These are phyloP conservation scores for Polyergus mexicanus DNA, from an alignment of 1,140 invertebrate species.

Conservation along the genomic window DNA sequence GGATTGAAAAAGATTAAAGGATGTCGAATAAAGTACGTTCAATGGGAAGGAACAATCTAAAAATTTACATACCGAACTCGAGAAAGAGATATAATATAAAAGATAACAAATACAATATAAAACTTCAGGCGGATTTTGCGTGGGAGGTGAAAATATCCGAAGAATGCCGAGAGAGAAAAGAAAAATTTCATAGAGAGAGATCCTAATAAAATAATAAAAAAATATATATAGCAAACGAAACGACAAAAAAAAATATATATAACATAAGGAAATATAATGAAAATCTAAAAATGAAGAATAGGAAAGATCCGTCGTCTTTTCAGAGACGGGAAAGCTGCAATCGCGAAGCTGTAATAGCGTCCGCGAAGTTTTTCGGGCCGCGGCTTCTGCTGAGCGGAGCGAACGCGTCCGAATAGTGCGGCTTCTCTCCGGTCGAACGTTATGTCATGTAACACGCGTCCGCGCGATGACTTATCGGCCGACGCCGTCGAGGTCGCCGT, in stretches of 20 bases:
- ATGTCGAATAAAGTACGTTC: no score
- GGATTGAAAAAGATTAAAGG: conserved; percentile 47
- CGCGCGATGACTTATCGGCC: conserved; percentile 75
- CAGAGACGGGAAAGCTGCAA: background rate
- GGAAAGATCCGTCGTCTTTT: background rate
- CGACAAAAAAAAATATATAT: no score
- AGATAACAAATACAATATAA: background rate
- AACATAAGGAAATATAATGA: background rate
- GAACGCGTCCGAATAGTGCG: conserved; percentile 60
- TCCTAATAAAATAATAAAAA: no score
- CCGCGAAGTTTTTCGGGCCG: background rate
- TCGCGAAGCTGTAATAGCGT: background rate
- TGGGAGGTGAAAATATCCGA: background rate
- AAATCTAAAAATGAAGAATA: background rate
- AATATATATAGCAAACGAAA: background rate
- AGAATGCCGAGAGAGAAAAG: no score
- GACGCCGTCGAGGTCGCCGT: conserved; percentile 70
- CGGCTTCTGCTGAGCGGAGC: conserved; percentile 49
- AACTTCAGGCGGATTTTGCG: background rate
- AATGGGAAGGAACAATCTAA: conserved; percentile 20
- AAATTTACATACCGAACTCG: conserved; percentile 28
- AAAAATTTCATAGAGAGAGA: background rate
- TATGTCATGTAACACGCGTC: conserved; percentile 76
- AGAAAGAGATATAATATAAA: background rate
- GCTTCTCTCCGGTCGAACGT: conserved; percentile 67